Evolutionary conservation across 2,888 invertebrate genomes (phyloP).

Genomic region (Drosophila merina): DNA sequence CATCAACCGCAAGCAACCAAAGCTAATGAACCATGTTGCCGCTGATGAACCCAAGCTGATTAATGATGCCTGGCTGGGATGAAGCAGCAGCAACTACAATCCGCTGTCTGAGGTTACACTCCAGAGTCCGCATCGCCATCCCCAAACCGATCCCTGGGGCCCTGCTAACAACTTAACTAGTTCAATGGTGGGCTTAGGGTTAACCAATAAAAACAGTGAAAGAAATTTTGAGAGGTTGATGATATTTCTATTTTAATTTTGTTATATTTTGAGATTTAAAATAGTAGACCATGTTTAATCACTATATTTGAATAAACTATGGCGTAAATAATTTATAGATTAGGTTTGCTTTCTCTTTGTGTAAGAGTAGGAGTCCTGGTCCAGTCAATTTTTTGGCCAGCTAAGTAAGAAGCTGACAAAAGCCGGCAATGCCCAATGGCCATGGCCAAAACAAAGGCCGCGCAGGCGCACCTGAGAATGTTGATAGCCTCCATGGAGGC

Average conservation of each 20-base stretch:
- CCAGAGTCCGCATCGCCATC: constrained; percentile 9
- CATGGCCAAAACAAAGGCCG: constrained; percentile 64
- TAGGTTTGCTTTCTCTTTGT: constrained; percentile 18
- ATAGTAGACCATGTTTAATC: no score
- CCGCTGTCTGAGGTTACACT: constrained; percentile 35
- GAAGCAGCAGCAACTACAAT: constrained; percentile 30
- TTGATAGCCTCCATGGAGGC: constrained; percentile 81
- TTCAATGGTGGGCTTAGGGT: constrained; percentile 70
- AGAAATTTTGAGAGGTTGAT: constrained; percentile 2
- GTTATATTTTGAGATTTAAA: background rate
- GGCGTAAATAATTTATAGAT: background rate
- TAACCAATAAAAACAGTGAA: constrained; percentile 40
- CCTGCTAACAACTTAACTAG: constrained; percentile 78
- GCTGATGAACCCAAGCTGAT: constrained; percentile 78
- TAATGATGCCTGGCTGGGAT: constrained; percentile 63
- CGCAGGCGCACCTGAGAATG: constrained; percentile 83
- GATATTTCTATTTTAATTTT: background rate
- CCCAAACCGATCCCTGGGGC: constrained; percentile 52
- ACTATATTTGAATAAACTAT: no score
- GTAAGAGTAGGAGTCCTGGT: constrained; percentile 14
- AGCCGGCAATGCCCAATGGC: constrained; percentile 62
- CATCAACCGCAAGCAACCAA: constrained; percentile 56
- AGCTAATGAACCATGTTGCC: constrained; percentile 80
- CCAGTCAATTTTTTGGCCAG: constrained; percentile 65
- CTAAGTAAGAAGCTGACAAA: constrained; percentile 56